Base-by-base conservation (phyloP, 2,888 invertebrate species). In the Thereva unica region DNA sequence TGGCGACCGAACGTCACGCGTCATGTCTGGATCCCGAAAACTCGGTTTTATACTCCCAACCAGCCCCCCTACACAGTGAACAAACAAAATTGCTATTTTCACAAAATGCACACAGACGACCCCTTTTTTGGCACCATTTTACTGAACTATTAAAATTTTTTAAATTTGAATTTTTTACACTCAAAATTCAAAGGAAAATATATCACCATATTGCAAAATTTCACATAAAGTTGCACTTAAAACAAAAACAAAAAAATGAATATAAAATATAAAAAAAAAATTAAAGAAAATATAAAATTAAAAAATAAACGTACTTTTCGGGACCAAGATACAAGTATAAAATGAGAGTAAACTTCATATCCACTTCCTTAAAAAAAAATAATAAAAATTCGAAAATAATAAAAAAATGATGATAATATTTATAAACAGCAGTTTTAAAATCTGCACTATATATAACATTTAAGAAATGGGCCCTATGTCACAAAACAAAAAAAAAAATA, bases 301-400 rank as follows among this genome's bases (percentile, higher is more conserved):
- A 5, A 52, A 37, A 52, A 45, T 4, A 45, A 45, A 53, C 47
- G 45, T 54, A 64, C 63, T 53, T 64, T 64, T 64, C 53, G 64
- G 64, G 64, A 64, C 64, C 64, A 64, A 64, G 53, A 64, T 54
- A 54, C 53, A 49, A 61, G 34, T 34, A 57, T 40, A 55, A 55
- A 54, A 10, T 40, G 41, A 41, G 35, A 59, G 50, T 50, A 49
- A 50, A 41, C 40, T 61, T 61, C 61, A 61, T 61, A 61, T 61
- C 61, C 50, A 61, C n/a, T 61, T 61, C 61, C 49, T 61, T 61
- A 61, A 61, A 61, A 50, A 49, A 50, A 50, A 50, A 42, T 57
- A 57, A 35, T 38, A 59, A 59, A 41, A 34, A 50, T 5, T 34
- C 12, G 50, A 34, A 23, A 35, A 50, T 7, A 34, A 23, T 34